Conservation (phyloP, 2,888 invertebrate species). For the Dusona sp. region DNA sequence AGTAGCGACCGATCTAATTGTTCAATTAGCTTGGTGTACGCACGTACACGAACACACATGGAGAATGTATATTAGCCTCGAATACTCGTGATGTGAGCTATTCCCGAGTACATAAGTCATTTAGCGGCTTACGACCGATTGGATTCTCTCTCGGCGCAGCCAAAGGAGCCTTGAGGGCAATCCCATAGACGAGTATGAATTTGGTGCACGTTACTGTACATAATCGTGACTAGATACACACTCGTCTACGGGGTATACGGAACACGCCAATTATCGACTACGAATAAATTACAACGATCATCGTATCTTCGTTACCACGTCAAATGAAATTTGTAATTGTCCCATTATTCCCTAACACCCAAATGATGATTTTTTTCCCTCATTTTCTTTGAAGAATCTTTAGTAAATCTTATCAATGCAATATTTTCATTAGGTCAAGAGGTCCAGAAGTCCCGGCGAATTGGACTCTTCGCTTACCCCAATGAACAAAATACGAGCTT, state of each 20-base stretch:
- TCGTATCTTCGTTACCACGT: not conserved
- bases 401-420: constrained; percentile 36
- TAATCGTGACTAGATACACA: constrained; percentile 94
- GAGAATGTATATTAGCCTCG: not conserved
- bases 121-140: not conserved
- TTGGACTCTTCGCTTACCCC: constrained; percentile 50
- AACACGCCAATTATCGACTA: constrained; percentile 62
- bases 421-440: constrained; percentile 75
- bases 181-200: constrained; percentile 93
- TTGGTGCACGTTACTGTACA: constrained; percentile 88
- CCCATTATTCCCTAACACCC: not conserved
- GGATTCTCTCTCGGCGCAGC: constrained; percentile 1
- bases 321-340: not conserved
- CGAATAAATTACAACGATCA: not conserved
- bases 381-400: not conserved
- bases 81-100: constrained; percentile 21
- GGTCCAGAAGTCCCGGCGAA: constrained; percentile 74
- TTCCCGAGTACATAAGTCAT: not conserved
- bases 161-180: constrained; percentile 85
- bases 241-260: constrained; percentile 90
- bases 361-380: not conserved
- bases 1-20: constrained; percentile 59
- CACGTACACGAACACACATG: not conserved
- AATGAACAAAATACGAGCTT: constrained; percentile 71
- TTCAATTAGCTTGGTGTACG: constrained; percentile 56